Evolutionary conservation across 2,888 invertebrate species (phyloP).

Genomic region (Machimus rusticus): DNA sequence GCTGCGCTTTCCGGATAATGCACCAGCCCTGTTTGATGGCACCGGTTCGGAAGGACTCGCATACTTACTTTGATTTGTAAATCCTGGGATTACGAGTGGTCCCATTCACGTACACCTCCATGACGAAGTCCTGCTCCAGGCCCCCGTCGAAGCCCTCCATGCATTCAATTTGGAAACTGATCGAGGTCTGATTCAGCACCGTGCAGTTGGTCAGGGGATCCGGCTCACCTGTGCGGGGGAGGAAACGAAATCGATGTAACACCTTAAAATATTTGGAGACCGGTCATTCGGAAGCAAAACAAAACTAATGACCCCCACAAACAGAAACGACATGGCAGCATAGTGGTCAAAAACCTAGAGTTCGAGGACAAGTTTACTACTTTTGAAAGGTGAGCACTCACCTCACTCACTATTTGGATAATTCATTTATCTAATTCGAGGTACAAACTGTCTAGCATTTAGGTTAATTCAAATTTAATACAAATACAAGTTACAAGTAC

Average conservation of each 20-base stretch:
- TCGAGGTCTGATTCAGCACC: conserved; percentile 76
- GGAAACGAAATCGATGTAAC: not conserved
- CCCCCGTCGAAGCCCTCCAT: conserved; percentile 80
- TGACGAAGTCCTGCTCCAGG: conserved; percentile 74
- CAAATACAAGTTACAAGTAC: too few species aligned
- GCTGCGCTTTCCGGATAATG: not conserved
- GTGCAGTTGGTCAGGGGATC: conserved; percentile 77
- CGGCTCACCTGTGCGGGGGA: conserved; percentile 69
- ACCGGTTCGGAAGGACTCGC: not conserved
- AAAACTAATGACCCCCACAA: not conserved
- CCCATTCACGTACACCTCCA: conserved; percentile 71
- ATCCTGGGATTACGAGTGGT: conserved; percentile 61
- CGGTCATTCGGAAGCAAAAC: not conserved
- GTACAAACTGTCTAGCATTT: too few species aligned
- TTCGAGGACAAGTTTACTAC: not conserved
- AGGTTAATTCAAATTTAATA: too few species aligned
- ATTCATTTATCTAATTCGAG: not conserved
- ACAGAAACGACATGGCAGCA: not conserved
- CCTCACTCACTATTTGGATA: not conserved
- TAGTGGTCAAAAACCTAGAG: not conserved
- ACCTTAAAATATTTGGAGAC: not conserved
- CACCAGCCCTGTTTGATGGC: not conserved
- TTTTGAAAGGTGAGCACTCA: not conserved
- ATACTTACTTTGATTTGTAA: conserved; percentile 61
- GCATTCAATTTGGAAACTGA: conserved; percentile 76